Evolutionary conservation across 2,888 invertebrate species (phyloP).

Genomic region (Diarsia mendica): DNA sequence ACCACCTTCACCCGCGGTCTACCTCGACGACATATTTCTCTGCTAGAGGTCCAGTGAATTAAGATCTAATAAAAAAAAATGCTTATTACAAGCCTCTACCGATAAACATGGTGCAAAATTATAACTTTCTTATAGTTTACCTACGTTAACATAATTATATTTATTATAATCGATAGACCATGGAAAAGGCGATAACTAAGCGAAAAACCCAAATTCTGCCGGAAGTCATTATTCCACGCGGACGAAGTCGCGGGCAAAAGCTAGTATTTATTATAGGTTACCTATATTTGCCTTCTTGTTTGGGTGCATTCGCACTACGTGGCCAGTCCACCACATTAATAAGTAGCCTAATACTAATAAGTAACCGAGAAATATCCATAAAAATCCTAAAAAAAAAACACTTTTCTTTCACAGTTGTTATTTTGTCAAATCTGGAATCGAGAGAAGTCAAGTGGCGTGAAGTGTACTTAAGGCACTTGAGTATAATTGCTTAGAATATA

Average conservation of each 20-base stretch:
- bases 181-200: too few relatives aligned
- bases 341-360: too few relatives aligned
- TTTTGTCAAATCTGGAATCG: slow-evolving; percentile 19
- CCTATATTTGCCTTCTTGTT: neutral
- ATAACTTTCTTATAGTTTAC: too few relatives aligned
- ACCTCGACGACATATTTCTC: neutral
- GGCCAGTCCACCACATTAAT: neutral
- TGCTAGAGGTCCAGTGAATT: too few relatives aligned
- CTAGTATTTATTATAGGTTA: too few relatives aligned
- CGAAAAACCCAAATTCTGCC: too few relatives aligned
- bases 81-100: too few relatives aligned
- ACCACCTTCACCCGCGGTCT: neutral
- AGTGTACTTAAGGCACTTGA: slow-evolving; percentile 34
- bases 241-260: too few relatives aligned
- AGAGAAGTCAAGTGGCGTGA: slow-evolving; percentile 15
- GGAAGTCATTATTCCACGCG: too few relatives aligned
- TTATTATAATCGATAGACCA: too few relatives aligned
- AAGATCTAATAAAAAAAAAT: neutral
- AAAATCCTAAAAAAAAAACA: neutral
- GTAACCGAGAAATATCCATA: neutral
- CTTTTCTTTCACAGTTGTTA: slow-evolving; percentile 9
- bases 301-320: neutral
- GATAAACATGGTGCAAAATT: too few relatives aligned
- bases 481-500: slow-evolving; percentile 49
- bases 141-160: too few relatives aligned